These are phyloP conservation scores for Mobula birostris DNA, from an alignment of 2,113 vertebrate species.

Conservation along the genomic window DNA sequence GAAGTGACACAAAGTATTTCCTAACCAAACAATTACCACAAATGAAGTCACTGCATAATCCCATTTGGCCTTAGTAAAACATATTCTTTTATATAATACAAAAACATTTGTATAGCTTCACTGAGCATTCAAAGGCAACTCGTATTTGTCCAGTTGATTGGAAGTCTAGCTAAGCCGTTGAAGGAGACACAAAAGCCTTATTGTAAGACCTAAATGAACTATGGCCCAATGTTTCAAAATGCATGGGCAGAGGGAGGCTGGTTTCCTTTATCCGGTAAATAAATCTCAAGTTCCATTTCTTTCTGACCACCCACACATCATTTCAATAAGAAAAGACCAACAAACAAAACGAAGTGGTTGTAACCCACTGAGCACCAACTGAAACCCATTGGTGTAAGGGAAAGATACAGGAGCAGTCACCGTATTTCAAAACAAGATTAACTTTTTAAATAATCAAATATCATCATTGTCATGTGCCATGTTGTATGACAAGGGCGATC, in stretches of 20 bases:
- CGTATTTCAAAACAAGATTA: background rate
- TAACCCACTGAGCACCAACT: background rate
- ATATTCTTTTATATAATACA: background rate
- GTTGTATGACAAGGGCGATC: too few species aligned
- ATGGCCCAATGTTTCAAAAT: background rate
- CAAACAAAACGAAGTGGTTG: background rate
- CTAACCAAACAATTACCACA: background rate
- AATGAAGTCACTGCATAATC: background rate
- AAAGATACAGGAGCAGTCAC: background rate
- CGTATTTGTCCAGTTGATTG: background rate
- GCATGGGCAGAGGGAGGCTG: background rate
- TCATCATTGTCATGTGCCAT: too few species aligned
- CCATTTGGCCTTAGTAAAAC: background rate
- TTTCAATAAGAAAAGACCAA: background rate
- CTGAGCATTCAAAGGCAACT: slow-evolving; percentile 17
- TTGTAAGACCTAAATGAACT: slow-evolving; percentile 21
- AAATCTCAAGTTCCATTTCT: background rate
- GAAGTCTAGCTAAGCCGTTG: background rate
- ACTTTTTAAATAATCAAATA: background rate
- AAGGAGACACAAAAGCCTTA: background rate
- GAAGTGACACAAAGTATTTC: background rate
- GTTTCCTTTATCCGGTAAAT: background rate
- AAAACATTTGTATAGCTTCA: background rate
- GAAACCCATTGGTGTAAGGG: background rate
- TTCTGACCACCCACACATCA: background rate